A percentile compares a stretch with the other conserved stretches of the same genome.
These are phyloP conservation scores for Hippocampus comes DNA, from an alignment of 2,113 vertebrate species.

Conservation along the genomic window DNA sequence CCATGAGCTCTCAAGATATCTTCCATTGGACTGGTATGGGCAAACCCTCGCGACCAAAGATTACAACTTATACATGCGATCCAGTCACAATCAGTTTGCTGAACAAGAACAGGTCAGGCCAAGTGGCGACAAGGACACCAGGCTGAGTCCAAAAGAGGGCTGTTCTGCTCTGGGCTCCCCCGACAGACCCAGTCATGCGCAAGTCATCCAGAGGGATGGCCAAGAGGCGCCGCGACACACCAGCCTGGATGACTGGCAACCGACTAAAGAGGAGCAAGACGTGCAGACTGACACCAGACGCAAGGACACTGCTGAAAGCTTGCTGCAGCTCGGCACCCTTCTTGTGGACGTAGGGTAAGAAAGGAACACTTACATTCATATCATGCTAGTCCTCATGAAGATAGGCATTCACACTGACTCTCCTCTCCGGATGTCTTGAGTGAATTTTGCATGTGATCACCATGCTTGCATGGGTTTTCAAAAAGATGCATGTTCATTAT, in stretches of 20 bases:
- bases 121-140: slow-evolving; percentile 73
- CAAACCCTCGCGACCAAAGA: slow-evolving; percentile 68
- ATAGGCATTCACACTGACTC: too few species aligned
- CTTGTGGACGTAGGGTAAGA: slow-evolving; percentile 42
- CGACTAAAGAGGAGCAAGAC: background rate
- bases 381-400: too few species aligned
- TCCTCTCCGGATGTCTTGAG: too few species aligned
- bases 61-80: slow-evolving; percentile 69
- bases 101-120: slow-evolving; percentile 46
- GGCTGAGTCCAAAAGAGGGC: slow-evolving; percentile 86
- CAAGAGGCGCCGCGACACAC: slow-evolving; percentile 40
- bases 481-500: too few species aligned
- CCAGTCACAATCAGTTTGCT: slow-evolving; percentile 58
- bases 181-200: slow-evolving; percentile 82
- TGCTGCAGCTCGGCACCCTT: slow-evolving; percentile 36
- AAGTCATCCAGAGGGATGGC: slow-evolving; percentile 78
- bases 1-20: slow-evolving; percentile 61
- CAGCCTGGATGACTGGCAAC: slow-evolving; percentile 32
- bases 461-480: too few species aligned
- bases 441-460: too few species aligned
- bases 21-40: slow-evolving; percentile 65
- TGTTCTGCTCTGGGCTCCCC: slow-evolving; percentile 89
- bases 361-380: background rate
- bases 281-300: background rate
- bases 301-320: slow-evolving; percentile 8